These are phyloP conservation scores for Manis crassicaudata DNA, from an alignment of 2,797 vertebrate species.

Conservation along the genomic window DNA sequence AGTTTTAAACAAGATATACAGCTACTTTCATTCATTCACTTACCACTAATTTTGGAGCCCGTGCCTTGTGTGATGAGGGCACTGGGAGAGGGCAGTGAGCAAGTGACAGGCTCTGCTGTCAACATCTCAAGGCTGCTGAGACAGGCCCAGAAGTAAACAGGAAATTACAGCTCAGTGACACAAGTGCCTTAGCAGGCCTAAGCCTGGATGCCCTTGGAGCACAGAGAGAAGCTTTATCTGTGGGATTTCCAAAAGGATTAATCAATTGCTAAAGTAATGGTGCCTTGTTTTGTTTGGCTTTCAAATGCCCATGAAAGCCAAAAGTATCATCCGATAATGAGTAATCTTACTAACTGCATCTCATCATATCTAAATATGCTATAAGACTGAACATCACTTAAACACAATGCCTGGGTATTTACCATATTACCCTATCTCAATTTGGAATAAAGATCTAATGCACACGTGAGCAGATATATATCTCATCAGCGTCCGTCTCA, in stretches of 20 bases:
- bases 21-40: not conserved
- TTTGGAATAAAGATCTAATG: not conserved
- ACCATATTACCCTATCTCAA: not conserved
- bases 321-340: not conserved
- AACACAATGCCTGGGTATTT: not conserved
- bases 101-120: not conserved
- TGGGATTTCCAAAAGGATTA: not conserved
- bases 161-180: not conserved
- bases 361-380: not conserved
- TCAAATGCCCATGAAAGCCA: not conserved
- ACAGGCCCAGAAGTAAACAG: not conserved
- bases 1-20: not conserved
- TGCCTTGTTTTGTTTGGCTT: slow-evolving; percentile 16
- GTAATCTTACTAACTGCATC: not conserved
- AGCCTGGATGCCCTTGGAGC: not conserved
- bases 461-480: not conserved
- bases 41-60: not conserved
- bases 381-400: not conserved
- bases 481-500: not conserved
- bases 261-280: not conserved
- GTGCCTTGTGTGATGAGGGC: not conserved
- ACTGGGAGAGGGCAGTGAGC: not conserved
- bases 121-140: not conserved
- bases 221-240: not conserved
- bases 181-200: not conserved